These are phyloP conservation scores for Dasypus novemcinctus DNA, from an alignment of 2,113 vertebrate species.

Conservation along the genomic window DNA sequence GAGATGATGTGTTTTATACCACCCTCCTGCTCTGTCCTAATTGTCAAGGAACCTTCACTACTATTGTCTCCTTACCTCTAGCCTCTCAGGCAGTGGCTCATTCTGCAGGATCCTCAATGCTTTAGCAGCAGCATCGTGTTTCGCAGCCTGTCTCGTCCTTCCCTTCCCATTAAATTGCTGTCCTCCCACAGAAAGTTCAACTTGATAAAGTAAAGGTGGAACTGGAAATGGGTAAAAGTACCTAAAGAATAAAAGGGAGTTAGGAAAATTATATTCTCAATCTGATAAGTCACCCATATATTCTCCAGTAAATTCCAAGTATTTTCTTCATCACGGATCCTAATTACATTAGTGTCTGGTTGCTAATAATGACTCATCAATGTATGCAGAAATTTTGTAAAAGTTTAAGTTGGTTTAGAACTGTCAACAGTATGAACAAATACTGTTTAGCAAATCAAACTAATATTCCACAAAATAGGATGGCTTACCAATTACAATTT, in stretches of 20 bases:
- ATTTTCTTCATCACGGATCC: background rate
- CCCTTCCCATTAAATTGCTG: constrained; percentile 98
- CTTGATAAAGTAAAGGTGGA: constrained; percentile 95
- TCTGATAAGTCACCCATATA: background rate
- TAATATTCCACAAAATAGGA: background rate
- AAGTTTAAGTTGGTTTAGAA: background rate
- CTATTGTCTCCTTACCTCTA: constrained; percentile 84
- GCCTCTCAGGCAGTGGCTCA: constrained; percentile 92
- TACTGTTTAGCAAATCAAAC: background rate
- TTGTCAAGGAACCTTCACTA: background rate
- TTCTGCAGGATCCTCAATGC: constrained; percentile 95
- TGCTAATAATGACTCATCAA: background rate
- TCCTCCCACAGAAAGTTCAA: constrained; percentile 96
- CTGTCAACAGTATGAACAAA: background rate
- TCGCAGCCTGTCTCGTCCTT: constrained; percentile 94
- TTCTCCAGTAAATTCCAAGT: constrained; percentile 22
- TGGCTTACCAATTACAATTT: background rate
- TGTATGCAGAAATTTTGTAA: background rate
- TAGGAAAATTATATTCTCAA: constrained; percentile 2
- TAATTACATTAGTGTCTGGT: background rate
- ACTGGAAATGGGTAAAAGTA: constrained; percentile 99
- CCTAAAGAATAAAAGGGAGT: constrained; percentile 82
- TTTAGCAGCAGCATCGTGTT: constrained; percentile 95
- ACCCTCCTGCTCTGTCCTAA: background rate
- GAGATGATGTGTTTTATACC: background rate